Evolutionary conservation across 2,888 invertebrate species (phyloP).

Genomic region (Antitype chi): DNA sequence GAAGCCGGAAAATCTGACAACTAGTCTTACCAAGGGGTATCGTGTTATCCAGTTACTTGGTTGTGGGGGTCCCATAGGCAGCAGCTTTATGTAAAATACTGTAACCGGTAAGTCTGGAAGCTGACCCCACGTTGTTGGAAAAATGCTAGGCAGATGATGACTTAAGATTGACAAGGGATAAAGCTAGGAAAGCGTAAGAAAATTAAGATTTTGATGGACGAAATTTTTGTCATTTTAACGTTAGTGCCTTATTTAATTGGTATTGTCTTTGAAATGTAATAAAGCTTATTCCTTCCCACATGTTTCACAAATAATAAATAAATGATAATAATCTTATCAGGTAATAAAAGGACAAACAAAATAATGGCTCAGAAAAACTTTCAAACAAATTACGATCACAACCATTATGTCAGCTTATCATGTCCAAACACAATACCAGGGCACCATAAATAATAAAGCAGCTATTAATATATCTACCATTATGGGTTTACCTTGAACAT

Average conservation of each 20-base stretch:
- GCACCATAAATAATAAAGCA: constrained; percentile 45
- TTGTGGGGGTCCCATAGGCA: too few species aligned
- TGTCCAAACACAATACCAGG: constrained; percentile 34
- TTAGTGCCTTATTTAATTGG: background rate
- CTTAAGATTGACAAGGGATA: background rate
- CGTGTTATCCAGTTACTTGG: too few species aligned
- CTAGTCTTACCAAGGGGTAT: too few species aligned
- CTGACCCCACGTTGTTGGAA: too few species aligned
- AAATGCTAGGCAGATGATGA: too few species aligned
- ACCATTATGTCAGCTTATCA: constrained; percentile 43
- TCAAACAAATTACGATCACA: constrained; percentile 25
- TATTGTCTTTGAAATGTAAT: background rate
- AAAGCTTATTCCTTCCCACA: background rate
- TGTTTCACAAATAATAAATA: background rate
- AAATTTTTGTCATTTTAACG: background rate
- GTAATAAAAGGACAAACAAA: constrained; percentile 5
- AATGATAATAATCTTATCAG: background rate
- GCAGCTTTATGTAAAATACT: too few species aligned
- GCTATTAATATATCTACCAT: constrained; percentile 45
- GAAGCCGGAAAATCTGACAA: too few species aligned
- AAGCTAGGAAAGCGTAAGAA: background rate
- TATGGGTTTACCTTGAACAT: constrained; percentile 46
- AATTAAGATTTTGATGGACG: background rate
- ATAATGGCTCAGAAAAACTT: constrained; percentile 21
- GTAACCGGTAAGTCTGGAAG: too few species aligned